phyloP scores from a whole-genome alignment of 2,888 invertebrate genomes.

The Drepanosiphum platanoidis region DNA sequence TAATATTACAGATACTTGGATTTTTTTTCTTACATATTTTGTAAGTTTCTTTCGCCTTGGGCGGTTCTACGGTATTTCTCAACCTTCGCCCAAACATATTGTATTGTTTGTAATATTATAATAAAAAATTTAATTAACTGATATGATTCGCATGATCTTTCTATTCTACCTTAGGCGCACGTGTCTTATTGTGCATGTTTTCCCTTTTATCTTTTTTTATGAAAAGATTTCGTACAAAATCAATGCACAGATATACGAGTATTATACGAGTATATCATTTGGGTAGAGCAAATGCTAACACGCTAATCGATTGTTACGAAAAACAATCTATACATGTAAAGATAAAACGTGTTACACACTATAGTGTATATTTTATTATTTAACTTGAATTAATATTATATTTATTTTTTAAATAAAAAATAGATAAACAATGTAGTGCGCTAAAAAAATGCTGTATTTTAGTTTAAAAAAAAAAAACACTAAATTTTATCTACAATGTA shows the following conservation, averaged over 20 bases:
- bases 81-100: constrained; percentile 21
- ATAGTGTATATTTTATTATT: too few relatives aligned
- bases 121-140: constrained; percentile 53
- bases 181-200: constrained; percentile 25
- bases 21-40: constrained; percentile 37
- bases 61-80: constrained; percentile 38
- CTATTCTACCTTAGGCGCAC: constrained; percentile 7
- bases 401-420: too few relatives aligned
- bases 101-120: constrained; percentile 51
- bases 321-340: neutral
- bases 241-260: neutral
- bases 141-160: constrained; percentile 35
- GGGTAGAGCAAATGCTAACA: neutral
- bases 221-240: constrained; percentile 16
- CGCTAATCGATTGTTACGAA: constrained; percentile 18
- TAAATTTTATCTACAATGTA: neutral
- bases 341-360: neutral
- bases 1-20: constrained; percentile 16
- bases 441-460: neutral
- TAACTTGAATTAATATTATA: too few relatives aligned
- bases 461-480: neutral
- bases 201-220: neutral
- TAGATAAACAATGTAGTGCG: too few relatives aligned
- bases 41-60: constrained; percentile 40
- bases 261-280: neutral